phyloP scores from a whole-genome alignment of 2,888 invertebrate genomes.

The Amblyjoppa fuscipennis region DNA sequence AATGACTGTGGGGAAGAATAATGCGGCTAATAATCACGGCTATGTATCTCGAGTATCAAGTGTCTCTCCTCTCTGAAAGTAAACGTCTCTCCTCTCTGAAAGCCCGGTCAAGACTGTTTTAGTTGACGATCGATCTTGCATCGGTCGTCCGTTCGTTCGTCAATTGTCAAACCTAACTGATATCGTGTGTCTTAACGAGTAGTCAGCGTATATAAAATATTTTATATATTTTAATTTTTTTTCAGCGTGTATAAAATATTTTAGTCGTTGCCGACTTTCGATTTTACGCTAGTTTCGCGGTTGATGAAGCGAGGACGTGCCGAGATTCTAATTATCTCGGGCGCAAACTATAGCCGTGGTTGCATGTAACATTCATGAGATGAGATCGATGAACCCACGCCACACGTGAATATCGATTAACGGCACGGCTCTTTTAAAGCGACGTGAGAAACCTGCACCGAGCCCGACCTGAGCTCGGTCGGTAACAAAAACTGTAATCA shows the following conservation, averaged over 20 bases:
- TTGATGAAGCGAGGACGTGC: conserved; percentile 38
- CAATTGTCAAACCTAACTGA: no score
- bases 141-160: no score
- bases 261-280: neutral
- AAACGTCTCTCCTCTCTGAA: no score
- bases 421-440: neutral
- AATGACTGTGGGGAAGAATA: no score
- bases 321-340: conserved; percentile 28
- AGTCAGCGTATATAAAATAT: no score
- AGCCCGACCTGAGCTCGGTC: neutral
- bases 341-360: neutral
- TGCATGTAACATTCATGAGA: neutral
- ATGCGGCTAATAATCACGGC: no score
- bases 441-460: neutral
- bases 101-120: no score
- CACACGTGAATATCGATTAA: conserved; percentile 10
- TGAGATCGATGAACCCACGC: conserved; percentile 5
- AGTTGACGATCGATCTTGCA: no score
- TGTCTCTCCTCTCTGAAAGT: no score
- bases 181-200: no score
- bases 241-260: neutral
- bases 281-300: conserved; percentile 44
- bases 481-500: neutral
- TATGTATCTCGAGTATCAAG: no score
- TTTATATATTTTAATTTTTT: no score